Conservation (phyloP, 2,113 vertebrate genomes). For the Alces alces region DNA sequence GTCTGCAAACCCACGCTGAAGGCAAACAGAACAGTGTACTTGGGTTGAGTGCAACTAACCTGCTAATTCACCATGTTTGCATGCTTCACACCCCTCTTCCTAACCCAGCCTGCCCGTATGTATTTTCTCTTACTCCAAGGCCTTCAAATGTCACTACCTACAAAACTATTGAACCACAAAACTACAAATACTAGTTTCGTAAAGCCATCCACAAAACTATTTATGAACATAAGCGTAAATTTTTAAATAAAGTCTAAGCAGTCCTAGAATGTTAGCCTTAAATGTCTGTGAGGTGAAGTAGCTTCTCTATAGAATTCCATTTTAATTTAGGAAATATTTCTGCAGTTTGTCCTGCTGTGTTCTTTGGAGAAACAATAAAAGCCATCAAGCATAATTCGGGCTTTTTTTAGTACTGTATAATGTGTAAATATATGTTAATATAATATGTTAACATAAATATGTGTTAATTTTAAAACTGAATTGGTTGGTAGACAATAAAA, state of each 20-base stretch:
- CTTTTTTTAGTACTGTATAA: neutral
- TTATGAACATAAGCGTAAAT: neutral
- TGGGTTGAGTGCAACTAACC: neutral
- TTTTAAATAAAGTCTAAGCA: neutral
- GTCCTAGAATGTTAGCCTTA: neutral
- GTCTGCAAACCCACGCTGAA: accelerated
- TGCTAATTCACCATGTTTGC: accelerated
- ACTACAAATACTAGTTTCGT: too few relatives aligned
- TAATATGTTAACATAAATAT: neutral
- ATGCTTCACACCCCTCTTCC: accelerated
- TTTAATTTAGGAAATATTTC: neutral
- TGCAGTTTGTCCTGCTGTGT: neutral
- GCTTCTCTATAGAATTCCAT: neutral
- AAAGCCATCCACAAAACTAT: neutral
- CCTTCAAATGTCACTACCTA: neutral
- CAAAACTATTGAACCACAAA: neutral
- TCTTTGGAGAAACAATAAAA: neutral
- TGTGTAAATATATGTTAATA: neutral
- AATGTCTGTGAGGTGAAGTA: neutral
- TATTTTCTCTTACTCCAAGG: accelerated
- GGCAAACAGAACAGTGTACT: accelerated
- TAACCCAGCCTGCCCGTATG: accelerated
- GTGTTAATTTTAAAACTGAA: neutral
- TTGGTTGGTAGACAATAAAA: neutral
- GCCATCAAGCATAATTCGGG: accelerated